A percentile compares a stretch with the other conserved stretches of the same genome.
phyloP scores from a whole-genome alignment of 1,140 invertebrate species.

The Pectinophora gossypiella region DNA sequence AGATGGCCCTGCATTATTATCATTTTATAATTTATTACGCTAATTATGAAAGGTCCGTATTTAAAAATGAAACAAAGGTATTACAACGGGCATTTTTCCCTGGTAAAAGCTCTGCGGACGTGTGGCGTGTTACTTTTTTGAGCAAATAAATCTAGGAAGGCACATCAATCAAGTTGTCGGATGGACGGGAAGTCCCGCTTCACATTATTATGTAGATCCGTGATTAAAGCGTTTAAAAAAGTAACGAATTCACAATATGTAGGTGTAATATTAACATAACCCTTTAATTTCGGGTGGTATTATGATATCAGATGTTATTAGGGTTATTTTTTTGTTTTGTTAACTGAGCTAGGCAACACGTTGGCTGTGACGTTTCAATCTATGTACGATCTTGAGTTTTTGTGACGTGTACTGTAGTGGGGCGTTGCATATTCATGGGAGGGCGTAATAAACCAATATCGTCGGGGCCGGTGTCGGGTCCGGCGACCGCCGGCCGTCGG shows the following conservation, averaged over 20 bases:
- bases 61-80: slow-evolving; percentile 68
- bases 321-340: background rate
- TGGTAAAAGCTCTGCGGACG: slow-evolving; percentile 58
- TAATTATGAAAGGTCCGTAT: slow-evolving; percentile 69
- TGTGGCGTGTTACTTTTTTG: slow-evolving; percentile 63
- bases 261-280: slow-evolving; percentile 34
- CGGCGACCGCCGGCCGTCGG: background rate
- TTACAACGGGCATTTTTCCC: slow-evolving; percentile 46
- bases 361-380: background rate
- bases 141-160: slow-evolving; percentile 67
- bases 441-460: slow-evolving; percentile 49
- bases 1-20: slow-evolving; percentile 69
- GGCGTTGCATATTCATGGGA: slow-evolving; percentile 29
- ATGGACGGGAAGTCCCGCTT: slow-evolving; percentile 62
- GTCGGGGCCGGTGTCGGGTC: slow-evolving; percentile 7
- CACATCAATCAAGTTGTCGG: slow-evolving; percentile 71
- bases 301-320: slow-evolving; percentile 1
- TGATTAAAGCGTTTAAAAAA: slow-evolving; percentile 66
- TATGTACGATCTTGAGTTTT: background rate
- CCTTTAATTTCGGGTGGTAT: slow-evolving; percentile 29
- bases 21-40: slow-evolving; percentile 75
- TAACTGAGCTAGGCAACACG: no score
- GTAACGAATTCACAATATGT: slow-evolving; percentile 53
- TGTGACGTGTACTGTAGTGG: no score
- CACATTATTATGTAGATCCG: slow-evolving; percentile 68